These are phyloP conservation scores for Pachyseris speciosa DNA, from an alignment of 64 coral and sea anemone genomes.

Conservation along the genomic window DNA sequence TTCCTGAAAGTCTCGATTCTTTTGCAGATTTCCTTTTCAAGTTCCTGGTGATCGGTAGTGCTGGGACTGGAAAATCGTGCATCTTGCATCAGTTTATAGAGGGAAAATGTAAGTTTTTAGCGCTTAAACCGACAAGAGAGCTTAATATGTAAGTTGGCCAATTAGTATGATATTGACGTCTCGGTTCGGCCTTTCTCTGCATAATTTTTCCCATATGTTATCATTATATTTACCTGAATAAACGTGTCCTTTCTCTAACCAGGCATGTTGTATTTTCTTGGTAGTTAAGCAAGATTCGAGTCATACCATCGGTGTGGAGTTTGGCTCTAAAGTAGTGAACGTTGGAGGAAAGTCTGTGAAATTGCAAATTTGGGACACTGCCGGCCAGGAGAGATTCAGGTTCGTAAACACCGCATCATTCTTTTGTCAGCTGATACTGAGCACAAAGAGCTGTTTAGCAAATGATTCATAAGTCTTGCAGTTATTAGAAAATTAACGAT, in stretches of 20 bases:
- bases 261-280: neutral
- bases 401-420: slow-evolving; percentile 1
- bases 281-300: slow-evolving; percentile 99
- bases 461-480: no score
- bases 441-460: no score
- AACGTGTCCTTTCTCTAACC: neutral
- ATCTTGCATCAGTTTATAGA: slow-evolving; percentile 99
- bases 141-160: no score
- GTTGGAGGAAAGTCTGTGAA: slow-evolving; percentile 99
- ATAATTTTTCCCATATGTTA: neutral
- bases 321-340: slow-evolving; percentile 97
- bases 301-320: slow-evolving; percentile 99
- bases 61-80: slow-evolving; percentile 97
- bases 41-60: slow-evolving; percentile 98
- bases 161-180: neutral
- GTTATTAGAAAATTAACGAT: no score
- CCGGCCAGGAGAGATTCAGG: slow-evolving; percentile 98
- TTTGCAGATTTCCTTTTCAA: slow-evolving; percentile 99
- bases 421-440: no score
- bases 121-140: neutral
- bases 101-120: slow-evolving; percentile 94
- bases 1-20: neutral
- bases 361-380: slow-evolving; percentile 99
- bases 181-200: no score
- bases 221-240: neutral